Conservation (phyloP, 2,888 invertebrate genomes). For the Neoaliturus tenellus region DNA sequence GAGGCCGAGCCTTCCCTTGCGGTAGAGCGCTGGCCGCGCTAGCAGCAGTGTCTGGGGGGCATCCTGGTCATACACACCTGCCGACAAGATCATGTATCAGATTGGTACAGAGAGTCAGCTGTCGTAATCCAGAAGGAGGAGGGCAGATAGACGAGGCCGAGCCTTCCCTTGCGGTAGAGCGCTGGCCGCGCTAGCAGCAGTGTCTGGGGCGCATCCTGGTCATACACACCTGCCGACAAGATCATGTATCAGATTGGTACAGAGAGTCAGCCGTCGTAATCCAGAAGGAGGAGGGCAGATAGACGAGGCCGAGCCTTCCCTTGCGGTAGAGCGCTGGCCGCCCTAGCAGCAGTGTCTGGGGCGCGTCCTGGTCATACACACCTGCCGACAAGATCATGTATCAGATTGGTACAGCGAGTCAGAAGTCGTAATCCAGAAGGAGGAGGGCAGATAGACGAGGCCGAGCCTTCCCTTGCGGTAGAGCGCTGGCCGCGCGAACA, state of each 20-base stretch:
- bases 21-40: too few species aligned
- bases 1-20: too few species aligned
- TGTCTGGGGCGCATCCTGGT: conserved; percentile 90
- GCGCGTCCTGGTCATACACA: conserved; percentile 94
- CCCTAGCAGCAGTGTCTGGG: conserved; percentile 85
- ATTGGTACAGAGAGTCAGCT: conserved; percentile 92
- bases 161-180: conserved; percentile 87
- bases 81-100: too few species aligned
- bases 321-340: conserved; percentile 89
- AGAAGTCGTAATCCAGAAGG: conserved; percentile 92
- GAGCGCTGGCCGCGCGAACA: conserved; percentile 87
- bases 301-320: conserved; percentile 87
- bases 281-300: conserved; percentile 93
- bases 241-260: too few species aligned
- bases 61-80: too few species aligned
- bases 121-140: conserved; percentile 95
- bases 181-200: conserved; percentile 87
- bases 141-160: conserved; percentile 87
- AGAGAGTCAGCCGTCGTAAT: conserved; percentile 90
- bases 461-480: conserved; percentile 88
- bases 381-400: too few species aligned
- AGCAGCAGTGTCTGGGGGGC: too few species aligned
- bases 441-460: conserved; percentile 88
- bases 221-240: conserved; percentile 88
- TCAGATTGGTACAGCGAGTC: conserved; percentile 96